Evolutionary conservation across 2,888 invertebrate species (phyloP).

Genomic region (Leptopterna dolabrata): DNA sequence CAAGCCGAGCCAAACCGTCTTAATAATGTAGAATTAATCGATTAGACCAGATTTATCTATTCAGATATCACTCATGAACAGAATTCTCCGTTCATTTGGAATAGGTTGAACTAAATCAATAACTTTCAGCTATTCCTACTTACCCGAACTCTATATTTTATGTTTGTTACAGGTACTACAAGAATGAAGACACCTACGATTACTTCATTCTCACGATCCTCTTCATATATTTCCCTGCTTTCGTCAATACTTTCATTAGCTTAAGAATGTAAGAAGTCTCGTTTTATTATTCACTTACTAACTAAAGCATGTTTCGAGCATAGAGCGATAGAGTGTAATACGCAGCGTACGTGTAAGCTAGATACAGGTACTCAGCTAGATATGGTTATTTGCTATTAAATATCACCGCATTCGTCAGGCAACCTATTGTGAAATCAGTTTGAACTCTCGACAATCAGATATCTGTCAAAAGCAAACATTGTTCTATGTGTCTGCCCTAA

Average conservation of each 20-base stretch:
- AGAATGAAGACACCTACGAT: conserved; percentile 67
- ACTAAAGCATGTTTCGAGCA: no score
- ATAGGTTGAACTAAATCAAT: no score
- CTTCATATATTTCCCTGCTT: conserved; percentile 79
- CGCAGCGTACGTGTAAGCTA: background rate
- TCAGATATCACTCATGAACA: no score
- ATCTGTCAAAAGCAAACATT: background rate
- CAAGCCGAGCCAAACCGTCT: no score
- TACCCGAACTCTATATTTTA: background rate
- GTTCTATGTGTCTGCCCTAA: background rate
- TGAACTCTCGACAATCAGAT: background rate
- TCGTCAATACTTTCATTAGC: conserved; percentile 80
- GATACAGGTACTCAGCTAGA: background rate
- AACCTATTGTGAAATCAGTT: background rate
- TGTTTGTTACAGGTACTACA: conserved; percentile 68
- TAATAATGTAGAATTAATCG: no score
- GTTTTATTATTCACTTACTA: background rate
- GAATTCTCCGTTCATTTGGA: no score
- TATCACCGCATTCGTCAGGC: background rate
- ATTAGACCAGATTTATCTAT: no score
- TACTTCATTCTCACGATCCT: conserved; percentile 78
- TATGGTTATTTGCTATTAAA: background rate
- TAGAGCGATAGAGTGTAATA: no score
- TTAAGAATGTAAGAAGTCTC: conserved; percentile 74
- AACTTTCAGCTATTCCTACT: no score